Base-by-base conservation (phyloP, 2,113 vertebrate species). In the Macrotus californicus region DNA sequence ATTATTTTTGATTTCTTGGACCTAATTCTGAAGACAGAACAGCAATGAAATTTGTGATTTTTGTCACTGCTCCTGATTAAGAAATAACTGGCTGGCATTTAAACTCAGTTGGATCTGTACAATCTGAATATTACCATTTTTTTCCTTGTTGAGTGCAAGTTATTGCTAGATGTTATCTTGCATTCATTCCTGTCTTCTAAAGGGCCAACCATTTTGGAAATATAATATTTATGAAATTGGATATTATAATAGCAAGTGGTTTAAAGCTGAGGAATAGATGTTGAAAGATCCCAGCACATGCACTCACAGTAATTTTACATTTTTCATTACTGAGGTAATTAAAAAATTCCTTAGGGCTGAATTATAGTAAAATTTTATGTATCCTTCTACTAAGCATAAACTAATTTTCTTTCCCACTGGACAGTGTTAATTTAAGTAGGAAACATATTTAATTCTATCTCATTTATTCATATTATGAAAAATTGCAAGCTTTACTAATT, bases 291-390 rank as follows among this genome's bases (percentile, higher is more conserved):
- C 94, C 93, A 96, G 94, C 54, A 87, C 13, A 94, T n/a, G 83
- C 64, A 34, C 95, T 96, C 86, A 97, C n/a, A 91, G 92, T 98
- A 96, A 97, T 96, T 98, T 97, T 97, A 95, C 87, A 91, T 91
- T 98, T 98, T 98, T 97, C 77, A 94, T 98, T 98, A 97, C 96
- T 96, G 92, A 94, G 89, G 91, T 97, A 98, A 98, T 98, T 98
- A 96, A 97, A 98, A 97, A 96, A 97, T 93, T 97, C 97, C 94
- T 96, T 98, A 96, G 95, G 95, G 96, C 94, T 98, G 96, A 97
- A 97, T 98, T 97, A 97, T 81, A 97, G 93, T 96, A 97, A 98
- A 97, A 95, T 93, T 98, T 97, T 97, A 97, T 96, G 97, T 89
- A 96, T 97, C 92, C 94, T 97, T 96, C 87, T 97, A 95, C 81